Evolutionary conservation across 1,140 invertebrate genomes (phyloP).

Genomic region (Leptopilina clavipes): DNA sequence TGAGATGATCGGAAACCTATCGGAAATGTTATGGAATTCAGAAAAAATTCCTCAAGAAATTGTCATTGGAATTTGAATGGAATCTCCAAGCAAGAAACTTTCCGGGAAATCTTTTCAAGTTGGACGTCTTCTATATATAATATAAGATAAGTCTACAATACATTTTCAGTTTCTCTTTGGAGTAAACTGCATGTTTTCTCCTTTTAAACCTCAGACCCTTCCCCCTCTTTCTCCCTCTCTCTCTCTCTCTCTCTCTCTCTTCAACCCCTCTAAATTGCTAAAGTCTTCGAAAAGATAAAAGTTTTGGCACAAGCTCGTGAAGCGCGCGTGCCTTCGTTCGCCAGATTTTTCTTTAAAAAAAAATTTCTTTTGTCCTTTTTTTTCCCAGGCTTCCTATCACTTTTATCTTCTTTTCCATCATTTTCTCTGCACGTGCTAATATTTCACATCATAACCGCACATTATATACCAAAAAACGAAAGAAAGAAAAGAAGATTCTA

Average conservation of each 20-base stretch:
- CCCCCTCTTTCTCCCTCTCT: background rate
- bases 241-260: background rate
- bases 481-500: too few relatives aligned
- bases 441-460: background rate
- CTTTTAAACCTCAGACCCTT: background rate
- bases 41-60: too few relatives aligned
- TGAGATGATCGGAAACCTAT: too few relatives aligned
- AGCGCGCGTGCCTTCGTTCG: constrained; percentile 5
- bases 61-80: too few relatives aligned
- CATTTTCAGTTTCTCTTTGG: background rate
- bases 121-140: too few relatives aligned
- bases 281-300: constrained; percentile 32
- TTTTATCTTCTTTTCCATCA: constrained; percentile 31
- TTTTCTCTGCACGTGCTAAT: constrained; percentile 21
- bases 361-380: background rate
- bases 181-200: constrained; percentile 13
- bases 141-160: too few relatives aligned
- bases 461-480: too few relatives aligned
- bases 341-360: background rate
- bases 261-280: constrained; percentile 13
- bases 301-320: constrained; percentile 24
- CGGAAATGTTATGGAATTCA: too few relatives aligned
- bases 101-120: too few relatives aligned
- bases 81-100: too few relatives aligned
- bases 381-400: constrained; percentile 18